Evolutionary conservation across 2,888 invertebrate species (phyloP), one percentile per base, ranked within the genome.

Genomic region (Nephrocerus scutellatus): DNA sequence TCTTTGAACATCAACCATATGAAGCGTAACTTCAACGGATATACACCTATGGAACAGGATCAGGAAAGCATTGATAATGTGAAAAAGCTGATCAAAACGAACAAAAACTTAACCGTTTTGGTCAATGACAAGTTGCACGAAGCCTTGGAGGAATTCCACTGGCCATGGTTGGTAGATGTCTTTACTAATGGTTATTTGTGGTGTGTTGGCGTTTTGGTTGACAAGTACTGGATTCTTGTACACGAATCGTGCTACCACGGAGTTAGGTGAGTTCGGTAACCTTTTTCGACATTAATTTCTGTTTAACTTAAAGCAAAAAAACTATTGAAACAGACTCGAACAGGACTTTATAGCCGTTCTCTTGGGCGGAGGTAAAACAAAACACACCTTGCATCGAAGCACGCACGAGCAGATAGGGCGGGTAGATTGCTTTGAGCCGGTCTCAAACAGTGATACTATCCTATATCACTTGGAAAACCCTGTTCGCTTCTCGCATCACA

Each of bases 131-230:
- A 61, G 30, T 42, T 66, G 14, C 57, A 66, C 19, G 54, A 62
- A 23, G 60, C 57, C 15, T 47, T 65, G 8, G 62, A 61, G 40
- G 65, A 61, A 41, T 45, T 59, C 19, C 62, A 67, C 31, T 78
- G 79, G 74, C 83, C 85, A 0, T 88, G 87, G 87, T 68, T 79
- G 53, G 84, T 79, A 1, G 79, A 81, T 52, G 70, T 89, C 35
- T 83, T 76, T 60, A 70, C 75, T 1, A 77, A 86, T 55, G 87
- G 88, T 3, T 60, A 69, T 41, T 80, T 80, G 46, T 74, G 68
- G 53, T 86, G 87, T 56, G 72, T 79, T 29, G 86, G 84, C 5
- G 72, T 80, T 22, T 66, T 88, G 38, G 60, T 88, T 28, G 75
- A 80, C 48, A 56, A 70, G 3, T 66, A 76, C 13, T 85, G 85